Base-by-base conservation (phyloP, 2,888 invertebrate species). In the Synanthedon vespiformis region DNA sequence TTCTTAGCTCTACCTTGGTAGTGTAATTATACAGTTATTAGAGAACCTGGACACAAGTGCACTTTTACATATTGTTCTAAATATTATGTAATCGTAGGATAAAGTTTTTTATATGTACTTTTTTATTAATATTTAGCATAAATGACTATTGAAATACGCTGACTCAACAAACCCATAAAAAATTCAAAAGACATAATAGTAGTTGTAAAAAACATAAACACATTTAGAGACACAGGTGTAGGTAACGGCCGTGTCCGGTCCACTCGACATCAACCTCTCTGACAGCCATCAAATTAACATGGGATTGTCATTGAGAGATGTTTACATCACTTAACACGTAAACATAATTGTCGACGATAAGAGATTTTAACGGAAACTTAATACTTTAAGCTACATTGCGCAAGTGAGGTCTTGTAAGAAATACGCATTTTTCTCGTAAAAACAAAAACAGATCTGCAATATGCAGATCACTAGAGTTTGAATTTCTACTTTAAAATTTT, bases 211-310 rank as follows among this genome's bases (percentile, higher is more conserved):
- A 34, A 34, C 34, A 34, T 44, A n/a, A 13, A 44, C 11, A 44
- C 44, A 44, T 13, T 44, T 3, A 14, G 44, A 13, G 44, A 13
- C 2, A 44, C 44, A 44, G 44, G 44, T 44, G 44, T n/a, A 13
- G 41, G 44, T 44, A 44, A n/a, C 14, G 34, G 44, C 16, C 13
- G 48, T 48, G 18, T 48, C 22, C 48, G 48, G 18, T 48, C 48
- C 48, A 18, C 48, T 48, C 48, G 16, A 48, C 48, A 48, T 48
- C 48, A 12, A 22, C 22, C 59, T 71, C 73, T 73, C 73, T 73
- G 72, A 75, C 76, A 77, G 70, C 67, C 61, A 72, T 79, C 76
- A 76, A 81, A 82, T 82, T 82, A 80, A 78, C 81, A 77, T 74
- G 61, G 60, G 63, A 73, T 73, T 72, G 79, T 72, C 71, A 74